phyloP scores from a whole-genome alignment of 2,888 invertebrate genomes.

The Digitonthophagus gazella region DNA sequence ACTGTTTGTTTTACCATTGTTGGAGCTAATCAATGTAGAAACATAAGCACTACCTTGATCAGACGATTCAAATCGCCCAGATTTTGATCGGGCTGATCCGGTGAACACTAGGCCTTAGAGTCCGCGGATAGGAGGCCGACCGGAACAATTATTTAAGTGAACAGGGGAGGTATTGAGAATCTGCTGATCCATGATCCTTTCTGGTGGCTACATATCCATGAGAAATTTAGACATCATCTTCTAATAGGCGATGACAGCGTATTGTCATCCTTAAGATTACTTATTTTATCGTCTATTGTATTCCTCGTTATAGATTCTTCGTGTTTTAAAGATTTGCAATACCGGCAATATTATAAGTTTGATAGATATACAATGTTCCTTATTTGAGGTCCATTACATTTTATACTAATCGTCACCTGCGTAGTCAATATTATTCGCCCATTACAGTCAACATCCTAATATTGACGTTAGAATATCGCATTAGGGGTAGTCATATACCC shows the following conservation, averaged over 20 bases:
- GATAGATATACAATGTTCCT: no score
- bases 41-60: background rate
- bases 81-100: no score
- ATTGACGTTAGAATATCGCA: no score
- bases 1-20: slow-evolving; percentile 41
- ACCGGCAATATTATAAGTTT: background rate
- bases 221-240: slow-evolving; percentile 21
- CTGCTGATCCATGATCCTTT: slow-evolving; percentile 13
- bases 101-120: background rate
- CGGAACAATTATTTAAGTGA: slow-evolving; percentile 11
- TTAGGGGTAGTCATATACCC: no score
- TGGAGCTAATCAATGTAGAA: slow-evolving; percentile 35
- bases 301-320: no score
- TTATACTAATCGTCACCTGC: no score
- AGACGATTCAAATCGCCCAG: background rate
- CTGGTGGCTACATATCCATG: background rate
- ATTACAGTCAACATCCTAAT: no score
- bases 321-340: no score
- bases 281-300: no score
- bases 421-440: no score
- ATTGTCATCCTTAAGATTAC: background rate
- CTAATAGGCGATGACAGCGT: slow-evolving; percentile 24
- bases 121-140: background rate
- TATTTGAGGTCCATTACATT: no score
- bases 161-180: slow-evolving; percentile 1